Percentiles rank a stretch among this genome's conserved stretches.
These are phyloP conservation scores for Cydia amplana DNA, from an alignment of 1,140 invertebrate species.

Conservation along the genomic window DNA sequence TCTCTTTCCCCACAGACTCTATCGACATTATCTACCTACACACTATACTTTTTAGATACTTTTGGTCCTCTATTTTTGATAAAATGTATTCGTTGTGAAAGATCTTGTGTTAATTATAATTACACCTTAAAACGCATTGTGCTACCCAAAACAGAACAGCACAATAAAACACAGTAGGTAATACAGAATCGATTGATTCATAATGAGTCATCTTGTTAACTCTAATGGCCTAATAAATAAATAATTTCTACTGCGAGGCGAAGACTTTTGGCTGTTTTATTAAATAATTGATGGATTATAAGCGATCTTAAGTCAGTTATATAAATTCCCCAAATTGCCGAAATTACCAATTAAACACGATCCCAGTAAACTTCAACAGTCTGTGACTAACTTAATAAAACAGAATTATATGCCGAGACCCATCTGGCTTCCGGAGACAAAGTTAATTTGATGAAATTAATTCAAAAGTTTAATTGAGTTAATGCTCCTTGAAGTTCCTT, in stretches of 20 bases:
- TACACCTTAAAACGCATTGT: no score
- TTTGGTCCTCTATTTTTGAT: no score
- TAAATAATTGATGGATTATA: conserved; percentile 32
- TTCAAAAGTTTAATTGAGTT: conserved; percentile 71
- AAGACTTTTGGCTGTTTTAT: conserved; percentile 35
- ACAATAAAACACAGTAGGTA: no score
- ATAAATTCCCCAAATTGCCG: conserved; percentile 42
- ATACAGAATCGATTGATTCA: not conserved
- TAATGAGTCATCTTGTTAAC: not conserved
- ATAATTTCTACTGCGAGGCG: conserved; percentile 38
- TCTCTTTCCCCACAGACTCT: no score
- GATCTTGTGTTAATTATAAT: no score
- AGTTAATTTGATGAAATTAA: conserved; percentile 75
- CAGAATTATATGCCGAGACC: conserved; percentile 70
- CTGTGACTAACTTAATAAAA: conserved; percentile 71
- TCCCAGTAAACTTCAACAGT: conserved; percentile 65
- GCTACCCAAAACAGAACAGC: no score
- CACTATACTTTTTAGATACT: no score
- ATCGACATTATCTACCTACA: no score
- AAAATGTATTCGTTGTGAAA: no score
- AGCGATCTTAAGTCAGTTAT: conserved; percentile 36
- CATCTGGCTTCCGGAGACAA: conserved; percentile 69
- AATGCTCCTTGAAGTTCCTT: conserved; percentile 49
- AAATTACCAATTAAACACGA: conserved; percentile 64
- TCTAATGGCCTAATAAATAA: conserved; percentile 12